Conservation (phyloP, 2,888 invertebrate genomes). For the Drosophila mimetica region DNA sequence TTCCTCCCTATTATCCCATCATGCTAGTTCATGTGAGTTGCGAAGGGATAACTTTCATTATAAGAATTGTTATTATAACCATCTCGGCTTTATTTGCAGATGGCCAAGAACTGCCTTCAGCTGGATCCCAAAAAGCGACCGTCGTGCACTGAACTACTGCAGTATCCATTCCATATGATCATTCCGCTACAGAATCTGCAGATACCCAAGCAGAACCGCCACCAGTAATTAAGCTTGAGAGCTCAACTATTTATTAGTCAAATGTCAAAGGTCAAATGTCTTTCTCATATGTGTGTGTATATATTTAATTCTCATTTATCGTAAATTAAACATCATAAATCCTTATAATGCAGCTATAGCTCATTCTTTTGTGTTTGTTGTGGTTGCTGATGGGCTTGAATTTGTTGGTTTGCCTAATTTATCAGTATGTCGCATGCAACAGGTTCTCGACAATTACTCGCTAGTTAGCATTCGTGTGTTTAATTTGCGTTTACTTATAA, state of each 20-base stretch:
- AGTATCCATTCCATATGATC: slow-evolving; percentile 84
- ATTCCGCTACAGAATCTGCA: slow-evolving; percentile 82
- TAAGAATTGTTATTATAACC: too few species aligned
- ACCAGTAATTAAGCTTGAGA: slow-evolving; percentile 23
- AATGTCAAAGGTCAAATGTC: slow-evolving; percentile 20
- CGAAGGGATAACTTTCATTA: too few species aligned
- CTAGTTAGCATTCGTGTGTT: slow-evolving; percentile 50
- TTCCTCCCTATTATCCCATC: slow-evolving; percentile 85
- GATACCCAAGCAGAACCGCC: slow-evolving; percentile 44
- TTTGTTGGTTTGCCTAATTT: slow-evolving; percentile 55
- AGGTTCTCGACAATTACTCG: slow-evolving; percentile 61
- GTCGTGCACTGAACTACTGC: slow-evolving; percentile 82
- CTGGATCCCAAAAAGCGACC: slow-evolving; percentile 83
- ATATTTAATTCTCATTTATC: slow-evolving; percentile 76
- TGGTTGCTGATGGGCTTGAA: slow-evolving; percentile 26
- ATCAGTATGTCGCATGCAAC: slow-evolving; percentile 60
- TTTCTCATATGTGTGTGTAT: slow-evolving; percentile 68
- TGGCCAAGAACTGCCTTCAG: slow-evolving; percentile 82
- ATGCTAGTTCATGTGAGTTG: slow-evolving; percentile 82
- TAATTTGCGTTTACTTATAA: slow-evolving; percentile 70
- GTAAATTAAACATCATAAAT: slow-evolving; percentile 73
- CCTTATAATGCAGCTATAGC: slow-evolving; percentile 63
- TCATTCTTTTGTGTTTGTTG: slow-evolving; percentile 32
- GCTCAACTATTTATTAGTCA: slow-evolving; percentile 11
- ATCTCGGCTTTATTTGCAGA: slow-evolving; percentile 59